These are phyloP conservation scores for Fragum whitleyi DNA, from an alignment of 2,888 invertebrate species.

Conservation along the genomic window DNA sequence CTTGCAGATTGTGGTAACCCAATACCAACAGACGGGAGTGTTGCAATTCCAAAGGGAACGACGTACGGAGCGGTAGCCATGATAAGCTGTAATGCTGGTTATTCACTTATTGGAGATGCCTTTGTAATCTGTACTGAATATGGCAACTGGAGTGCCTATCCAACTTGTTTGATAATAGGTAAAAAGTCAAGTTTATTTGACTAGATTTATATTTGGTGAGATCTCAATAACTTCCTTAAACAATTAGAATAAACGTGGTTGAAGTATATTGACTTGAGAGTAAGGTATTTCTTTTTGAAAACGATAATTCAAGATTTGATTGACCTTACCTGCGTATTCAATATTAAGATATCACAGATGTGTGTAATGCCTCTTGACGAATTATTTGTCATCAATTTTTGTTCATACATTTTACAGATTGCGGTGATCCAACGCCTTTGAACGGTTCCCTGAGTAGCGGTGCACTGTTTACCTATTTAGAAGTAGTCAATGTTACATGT, in stretches of 20 bases:
- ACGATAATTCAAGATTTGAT: too few species aligned
- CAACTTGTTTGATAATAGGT: constrained; percentile 25
- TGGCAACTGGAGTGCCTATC: constrained; percentile 18
- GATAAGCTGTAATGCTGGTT: constrained; percentile 28
- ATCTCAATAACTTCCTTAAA: too few species aligned
- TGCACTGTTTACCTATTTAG: constrained; percentile 27
- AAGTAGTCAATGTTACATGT: constrained; percentile 21
- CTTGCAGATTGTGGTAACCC: constrained; percentile 37
- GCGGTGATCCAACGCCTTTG: constrained; percentile 13
- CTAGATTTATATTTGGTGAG: too few species aligned
- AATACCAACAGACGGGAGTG: neutral
- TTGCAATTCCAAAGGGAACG: constrained; percentile 13
- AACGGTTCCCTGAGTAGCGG: constrained; percentile 7
- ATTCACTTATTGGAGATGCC: constrained; percentile 11
- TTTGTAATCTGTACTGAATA: constrained; percentile 11
- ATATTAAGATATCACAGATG: too few species aligned
- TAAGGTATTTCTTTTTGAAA: too few species aligned
- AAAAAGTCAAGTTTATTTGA: too few species aligned
- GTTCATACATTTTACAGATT: neutral
- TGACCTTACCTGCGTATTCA: too few species aligned
- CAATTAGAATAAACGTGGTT: too few species aligned
- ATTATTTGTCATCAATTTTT: too few species aligned
- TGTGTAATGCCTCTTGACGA: too few species aligned
- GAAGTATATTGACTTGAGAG: too few species aligned
- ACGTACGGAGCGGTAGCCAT: constrained; percentile 15